Percentiles rank a stretch among this genome's conserved stretches.
These are phyloP conservation scores for Lasioglossum villosulum DNA, from an alignment of 2,888 invertebrate species.

Conservation along the genomic window DNA sequence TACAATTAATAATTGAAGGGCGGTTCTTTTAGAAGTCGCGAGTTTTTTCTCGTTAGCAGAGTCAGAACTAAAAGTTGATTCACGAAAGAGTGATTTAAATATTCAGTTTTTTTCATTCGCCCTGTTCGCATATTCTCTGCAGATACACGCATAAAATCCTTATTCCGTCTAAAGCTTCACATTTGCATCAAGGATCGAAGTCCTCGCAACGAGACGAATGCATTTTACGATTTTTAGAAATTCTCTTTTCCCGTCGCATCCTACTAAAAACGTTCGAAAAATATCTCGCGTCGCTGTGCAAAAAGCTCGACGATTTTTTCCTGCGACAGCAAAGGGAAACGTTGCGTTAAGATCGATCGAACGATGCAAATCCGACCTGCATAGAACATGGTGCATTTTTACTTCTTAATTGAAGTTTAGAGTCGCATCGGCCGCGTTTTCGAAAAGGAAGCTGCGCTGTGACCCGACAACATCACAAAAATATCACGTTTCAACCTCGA, in stretches of 20 bases:
- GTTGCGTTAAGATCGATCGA: not conserved
- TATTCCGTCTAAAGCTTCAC: not conserved
- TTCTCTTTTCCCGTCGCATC: constrained; percentile 2
- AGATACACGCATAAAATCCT: not conserved
- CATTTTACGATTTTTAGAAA: constrained; percentile 7
- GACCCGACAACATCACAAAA: not conserved
- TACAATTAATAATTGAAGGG: not conserved
- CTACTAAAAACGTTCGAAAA: not conserved
- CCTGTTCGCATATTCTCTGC: not conserved
- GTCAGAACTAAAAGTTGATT: not conserved
- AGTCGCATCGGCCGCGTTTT: not conserved
- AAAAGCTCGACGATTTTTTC: not conserved
- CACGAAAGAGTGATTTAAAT: not conserved
- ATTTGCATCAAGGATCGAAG: not conserved
- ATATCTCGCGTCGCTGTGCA: not conserved
- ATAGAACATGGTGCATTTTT: not conserved
- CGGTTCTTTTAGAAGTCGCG: not conserved
- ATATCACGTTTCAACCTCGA: not conserved
- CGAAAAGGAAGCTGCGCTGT: not conserved
- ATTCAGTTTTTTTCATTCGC: not conserved
- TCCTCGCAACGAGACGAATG: not conserved
- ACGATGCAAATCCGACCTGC: constrained; percentile 11
- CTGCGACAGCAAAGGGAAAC: not conserved
- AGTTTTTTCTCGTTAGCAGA: not conserved
- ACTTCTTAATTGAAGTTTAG: not conserved